Conservation (phyloP, 2,888 invertebrate species). For the Harpalus rubripes region DNA sequence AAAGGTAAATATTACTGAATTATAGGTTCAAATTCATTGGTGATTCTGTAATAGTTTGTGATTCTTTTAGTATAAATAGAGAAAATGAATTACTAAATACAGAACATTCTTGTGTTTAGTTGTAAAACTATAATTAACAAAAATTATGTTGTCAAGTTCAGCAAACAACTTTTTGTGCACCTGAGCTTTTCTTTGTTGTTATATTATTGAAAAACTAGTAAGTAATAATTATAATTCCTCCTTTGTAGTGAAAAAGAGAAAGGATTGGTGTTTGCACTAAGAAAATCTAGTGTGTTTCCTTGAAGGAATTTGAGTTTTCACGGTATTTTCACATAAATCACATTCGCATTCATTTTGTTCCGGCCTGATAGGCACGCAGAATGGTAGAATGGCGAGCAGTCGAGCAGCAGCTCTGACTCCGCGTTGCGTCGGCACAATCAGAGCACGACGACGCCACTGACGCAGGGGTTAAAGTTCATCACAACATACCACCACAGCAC, state of each 20-base stretch:
- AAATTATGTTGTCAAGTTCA: too few species aligned
- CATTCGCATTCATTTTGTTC: conserved; percentile 46
- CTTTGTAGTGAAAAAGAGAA: background rate
- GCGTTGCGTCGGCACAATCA: conserved; percentile 26
- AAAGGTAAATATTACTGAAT: too few species aligned
- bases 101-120: too few species aligned
- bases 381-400: background rate
- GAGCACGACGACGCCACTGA: conserved; percentile 33
- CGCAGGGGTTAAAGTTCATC: conserved; percentile 43
- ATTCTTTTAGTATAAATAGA: too few species aligned
- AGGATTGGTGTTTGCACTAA: background rate
- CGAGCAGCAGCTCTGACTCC: background rate
- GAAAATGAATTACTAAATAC: too few species aligned
- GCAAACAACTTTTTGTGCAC: too few species aligned
- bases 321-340: conserved; percentile 49
- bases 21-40: too few species aligned
- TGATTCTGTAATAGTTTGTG: too few species aligned
- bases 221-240: background rate
- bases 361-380: conserved; percentile 41
- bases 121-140: too few species aligned
- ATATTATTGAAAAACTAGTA: too few species aligned
- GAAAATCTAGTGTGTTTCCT: background rate
- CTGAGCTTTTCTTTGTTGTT: too few species aligned
- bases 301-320: background rate
- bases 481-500: background rate